Percentiles rank a stretch among this genome's conserved stretches.
These are phyloP conservation scores for Istiophorus platypterus DNA, from an alignment of 2,113 vertebrate genomes.

Conservation along the genomic window DNA sequence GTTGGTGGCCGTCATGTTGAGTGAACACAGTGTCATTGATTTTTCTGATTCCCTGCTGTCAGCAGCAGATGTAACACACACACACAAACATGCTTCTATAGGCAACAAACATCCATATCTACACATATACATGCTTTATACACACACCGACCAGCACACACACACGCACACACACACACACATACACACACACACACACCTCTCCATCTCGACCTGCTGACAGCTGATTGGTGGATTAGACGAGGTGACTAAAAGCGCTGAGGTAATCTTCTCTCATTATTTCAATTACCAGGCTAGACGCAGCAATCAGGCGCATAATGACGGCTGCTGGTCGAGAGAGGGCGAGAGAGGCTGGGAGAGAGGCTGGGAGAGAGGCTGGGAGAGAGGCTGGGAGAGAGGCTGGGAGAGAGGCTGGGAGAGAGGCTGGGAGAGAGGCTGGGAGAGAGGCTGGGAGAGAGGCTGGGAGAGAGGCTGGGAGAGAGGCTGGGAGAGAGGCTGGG, in stretches of 20 bases:
- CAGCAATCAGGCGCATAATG: conserved; percentile 91
- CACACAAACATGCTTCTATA: conserved; percentile 57
- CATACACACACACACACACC: conserved; percentile 48
- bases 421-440: conserved; percentile 1
- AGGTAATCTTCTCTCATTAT: conserved; percentile 99
- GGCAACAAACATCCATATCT: conserved; percentile 71
- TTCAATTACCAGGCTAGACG: conserved; percentile 99
- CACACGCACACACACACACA: conserved; percentile 56
- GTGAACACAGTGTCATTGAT: conserved; percentile 63
- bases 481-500: no score
- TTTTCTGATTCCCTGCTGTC: conserved; percentile 48
- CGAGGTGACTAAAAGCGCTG: conserved; percentile 99
- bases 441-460: not conserved
- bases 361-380: not conserved
- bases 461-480: conserved; percentile 3
- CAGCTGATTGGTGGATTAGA: conserved; percentile 99
- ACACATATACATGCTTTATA: conserved; percentile 52
- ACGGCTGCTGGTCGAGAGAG: conserved; percentile 63
- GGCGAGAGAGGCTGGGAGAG: conserved; percentile 9
- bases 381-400: conserved; percentile 41
- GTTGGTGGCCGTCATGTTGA: conserved; percentile 60
- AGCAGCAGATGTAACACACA: conserved; percentile 58
- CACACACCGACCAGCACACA: conserved; percentile 43
- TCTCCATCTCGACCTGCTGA: conserved; percentile 86
- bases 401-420: conserved; percentile 23